Evolutionary conservation across 2,113 vertebrate species (phyloP), one percentile per base, ranked within the genome.

Genomic region (Verasper variegatus): DNA sequence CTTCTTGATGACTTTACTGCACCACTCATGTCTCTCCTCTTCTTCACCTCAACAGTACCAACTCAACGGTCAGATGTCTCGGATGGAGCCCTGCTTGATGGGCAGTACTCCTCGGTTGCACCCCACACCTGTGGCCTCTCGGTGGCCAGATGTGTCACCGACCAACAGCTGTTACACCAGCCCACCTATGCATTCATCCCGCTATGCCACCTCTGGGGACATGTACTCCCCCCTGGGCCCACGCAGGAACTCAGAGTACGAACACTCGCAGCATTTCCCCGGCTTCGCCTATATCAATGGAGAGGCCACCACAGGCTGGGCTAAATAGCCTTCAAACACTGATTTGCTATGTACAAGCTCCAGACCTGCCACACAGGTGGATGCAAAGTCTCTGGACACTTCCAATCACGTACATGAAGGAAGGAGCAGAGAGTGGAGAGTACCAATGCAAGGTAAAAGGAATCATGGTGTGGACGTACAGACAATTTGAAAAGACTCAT

Each of bases 231-330:
- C 98, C 7, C 76, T 99, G 85, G 94, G 95, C 61, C 95, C 97
- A 0, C 97, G 97, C 84, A 95, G 97, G 86, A 99, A 97, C 95
- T 97, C 97, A 0, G 98, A 99, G 89, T 99, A 99, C 0, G 98
- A 99, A 91, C 98, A 99, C 93, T 96, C 96, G 84, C 98, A 99
- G 94, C 98, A 99, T 96, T 99, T 99, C 91, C 97, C 98, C 0
- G 98, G 98, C 86, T 99, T 99, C 83, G 98, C 98, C 87, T 99
- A 99, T 86, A 99, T 99, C 89, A 99, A 98, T 1, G 97, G 98
- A 61, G 98, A 99, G 86, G 96, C 98, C 87, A 97, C 96, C 60
- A 97, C 98, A 4, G 97, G 97, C 26, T 99, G 98, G 98, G 98
- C 98, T 45, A 99, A 99, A 81, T 98, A 93, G 62, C 65, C 64